phyloP scores from a whole-genome alignment of 2,888 invertebrate species.

The Panopea generosa region DNA sequence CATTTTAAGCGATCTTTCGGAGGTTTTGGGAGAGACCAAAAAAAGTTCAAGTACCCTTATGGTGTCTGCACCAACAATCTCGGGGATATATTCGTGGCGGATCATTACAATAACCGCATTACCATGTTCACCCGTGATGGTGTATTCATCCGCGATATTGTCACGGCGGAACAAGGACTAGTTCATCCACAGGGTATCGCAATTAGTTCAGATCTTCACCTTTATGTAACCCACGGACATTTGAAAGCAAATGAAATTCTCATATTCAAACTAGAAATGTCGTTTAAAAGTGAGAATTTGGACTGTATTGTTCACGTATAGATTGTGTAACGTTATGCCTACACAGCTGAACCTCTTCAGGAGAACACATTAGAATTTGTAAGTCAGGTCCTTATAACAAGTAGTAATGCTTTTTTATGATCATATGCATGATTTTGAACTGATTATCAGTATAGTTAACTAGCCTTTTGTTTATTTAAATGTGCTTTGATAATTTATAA shows the following conservation, averaged over 20 bases:
- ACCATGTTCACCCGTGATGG: constrained; percentile 74
- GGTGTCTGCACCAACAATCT: constrained; percentile 85
- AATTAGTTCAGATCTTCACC: constrained; percentile 56
- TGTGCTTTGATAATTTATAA: too few relatives aligned
- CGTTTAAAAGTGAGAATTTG: too few relatives aligned
- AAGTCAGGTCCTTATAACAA: too few relatives aligned
- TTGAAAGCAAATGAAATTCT: constrained; percentile 70
- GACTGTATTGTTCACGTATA: too few relatives aligned
- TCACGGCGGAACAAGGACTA: constrained; percentile 67
- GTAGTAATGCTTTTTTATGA: too few relatives aligned
- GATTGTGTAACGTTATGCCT: too few relatives aligned
- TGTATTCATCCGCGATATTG: constrained; percentile 72
- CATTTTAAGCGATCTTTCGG: constrained; percentile 85
- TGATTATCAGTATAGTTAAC: too few relatives aligned
- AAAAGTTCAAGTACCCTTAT: constrained; percentile 86
- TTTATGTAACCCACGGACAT: constrained; percentile 70
- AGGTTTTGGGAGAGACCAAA: constrained; percentile 85
- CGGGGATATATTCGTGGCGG: constrained; percentile 86
- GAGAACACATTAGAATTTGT: too few relatives aligned
- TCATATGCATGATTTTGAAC: too few relatives aligned
- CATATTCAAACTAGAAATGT: constrained; percentile 43
- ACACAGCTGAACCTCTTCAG: too few relatives aligned
- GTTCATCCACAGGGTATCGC: constrained; percentile 71
- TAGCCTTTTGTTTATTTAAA: too few relatives aligned
- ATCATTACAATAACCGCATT: constrained; percentile 86